Base-by-base conservation (phyloP, 2,888 invertebrate genomes). In the Drosophila phalerata region DNA sequence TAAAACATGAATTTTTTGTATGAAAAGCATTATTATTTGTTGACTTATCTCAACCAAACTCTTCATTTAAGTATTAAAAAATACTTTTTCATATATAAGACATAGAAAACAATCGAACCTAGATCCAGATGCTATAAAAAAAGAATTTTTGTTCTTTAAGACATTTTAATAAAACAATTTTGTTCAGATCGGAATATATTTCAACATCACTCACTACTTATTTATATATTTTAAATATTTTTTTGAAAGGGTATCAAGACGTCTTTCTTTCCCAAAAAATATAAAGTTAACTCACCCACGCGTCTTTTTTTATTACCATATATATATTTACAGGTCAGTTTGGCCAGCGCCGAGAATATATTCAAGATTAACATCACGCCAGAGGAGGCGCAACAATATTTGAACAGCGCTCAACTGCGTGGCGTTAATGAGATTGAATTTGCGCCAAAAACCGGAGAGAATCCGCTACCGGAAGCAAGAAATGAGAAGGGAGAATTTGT, bases 361-460 rank as follows among this genome's bases (percentile, higher is more conserved):
- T 92, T 94, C 43, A 91, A 93, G 72, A 86, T 93, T 19, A 93
- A 94, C 81, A 92, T 94, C 42, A 92, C 94, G 56, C 94, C 94
- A 17, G 93, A 93, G 73, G 94, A 94, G 85, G 94, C 93, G 1
- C 92, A 93, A 80, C 89, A 92, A 67, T 92, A 83, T 65, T 67
- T 93, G 34, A 81, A 90, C 47, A 85, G 86, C 74, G 93, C 94
- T 63, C 90, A 92, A 13, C 92, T 94, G 64, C 90, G 90, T 37
- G 91, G 90, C 56, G 67, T 91, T 30, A 90, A 90, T n/a, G 93
- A 93, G 52, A 91, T 93, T 56, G 93, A 94, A 62, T 94, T 93
- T 88, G 94, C 94, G 0, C 94, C 94, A 1, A 94, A 94, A 83
- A 92, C 94, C n/a, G 93, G 94, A 11, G 93, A 93, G 56, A 93